Percentiles rank a stretch among this genome's conserved stretches.
Conservation (phyloP, 2,888 invertebrate species). For the Agriopis aurantiaria region DNA sequence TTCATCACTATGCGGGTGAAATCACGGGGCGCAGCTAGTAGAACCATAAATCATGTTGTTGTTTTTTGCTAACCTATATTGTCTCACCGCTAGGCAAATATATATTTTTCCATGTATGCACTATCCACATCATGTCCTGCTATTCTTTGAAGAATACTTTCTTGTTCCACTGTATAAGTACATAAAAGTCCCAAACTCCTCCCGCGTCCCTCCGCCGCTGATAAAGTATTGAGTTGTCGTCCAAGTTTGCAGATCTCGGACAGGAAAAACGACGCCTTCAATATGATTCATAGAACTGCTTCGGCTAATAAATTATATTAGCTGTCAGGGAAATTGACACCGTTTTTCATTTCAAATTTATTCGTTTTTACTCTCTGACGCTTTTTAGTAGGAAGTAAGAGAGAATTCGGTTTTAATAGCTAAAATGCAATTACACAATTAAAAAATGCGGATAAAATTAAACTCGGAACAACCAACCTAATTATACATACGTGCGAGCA, state of each 20-base stretch:
- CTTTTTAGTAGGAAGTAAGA: neutral
- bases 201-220: neutral
- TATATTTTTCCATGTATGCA: too few species aligned
- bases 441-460: too few species aligned
- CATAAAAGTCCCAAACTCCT: neutral
- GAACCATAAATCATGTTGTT: too few species aligned
- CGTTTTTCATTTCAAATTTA: slow-evolving; percentile 24
- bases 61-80: too few species aligned
- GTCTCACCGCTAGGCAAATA: too few species aligned
- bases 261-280: slow-evolving; percentile 13
- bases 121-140: too few species aligned
- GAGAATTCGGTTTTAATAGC: neutral
- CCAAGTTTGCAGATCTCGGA: slow-evolving; percentile 8
- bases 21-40: too few species aligned
- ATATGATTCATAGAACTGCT: slow-evolving; percentile 14
- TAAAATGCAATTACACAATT: neutral
- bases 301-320: slow-evolving; percentile 23
- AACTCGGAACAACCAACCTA: too few species aligned
- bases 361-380: neutral
- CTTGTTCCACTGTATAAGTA: too few species aligned
- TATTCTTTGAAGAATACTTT: too few species aligned
- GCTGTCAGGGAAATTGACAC: slow-evolving; percentile 25
- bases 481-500: too few species aligned
- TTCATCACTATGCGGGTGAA: too few species aligned
- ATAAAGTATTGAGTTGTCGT: slow-evolving; percentile 22